Conservation (phyloP, 30 jellyfish, hydroid and myxozoan genomes). For the Hydractinia echinata region DNA sequence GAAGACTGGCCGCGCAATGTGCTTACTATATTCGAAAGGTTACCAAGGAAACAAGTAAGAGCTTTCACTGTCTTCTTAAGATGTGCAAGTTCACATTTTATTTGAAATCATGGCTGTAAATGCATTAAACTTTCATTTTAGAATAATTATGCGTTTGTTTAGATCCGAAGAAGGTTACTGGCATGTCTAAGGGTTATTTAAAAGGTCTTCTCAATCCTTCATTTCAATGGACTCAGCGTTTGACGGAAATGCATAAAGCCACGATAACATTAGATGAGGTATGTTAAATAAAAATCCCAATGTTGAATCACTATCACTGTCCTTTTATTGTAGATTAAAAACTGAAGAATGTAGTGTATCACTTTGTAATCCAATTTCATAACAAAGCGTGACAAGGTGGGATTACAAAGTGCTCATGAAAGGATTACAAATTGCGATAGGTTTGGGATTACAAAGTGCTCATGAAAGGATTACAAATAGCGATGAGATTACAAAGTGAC, state of each 20-base stretch:
- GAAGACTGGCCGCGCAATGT: constrained; percentile 86
- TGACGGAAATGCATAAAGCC: constrained; percentile 39
- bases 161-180: constrained; percentile 44
- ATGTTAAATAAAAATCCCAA: background rate
- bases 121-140: background rate
- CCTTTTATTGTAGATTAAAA: too few species aligned
- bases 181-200: constrained; percentile 41
- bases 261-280: constrained; percentile 48
- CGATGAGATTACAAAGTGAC: too few species aligned
- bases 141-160: background rate
- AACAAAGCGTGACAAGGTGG: too few species aligned
- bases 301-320: background rate
- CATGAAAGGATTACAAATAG: too few species aligned
- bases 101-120: too few species aligned
- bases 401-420: too few species aligned
- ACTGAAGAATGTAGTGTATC: too few species aligned
- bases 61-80: background rate
- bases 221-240: constrained; percentile 65
- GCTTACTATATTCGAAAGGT: constrained; percentile 74
- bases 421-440: too few species aligned
- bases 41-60: background rate
- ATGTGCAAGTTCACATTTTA: background rate
- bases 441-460: too few species aligned
- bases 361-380: too few species aligned
- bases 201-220: constrained; percentile 31